Evolutionary conservation across 2,797 vertebrate genomes (phyloP).

Genomic region (Poecilia gillii): DNA sequence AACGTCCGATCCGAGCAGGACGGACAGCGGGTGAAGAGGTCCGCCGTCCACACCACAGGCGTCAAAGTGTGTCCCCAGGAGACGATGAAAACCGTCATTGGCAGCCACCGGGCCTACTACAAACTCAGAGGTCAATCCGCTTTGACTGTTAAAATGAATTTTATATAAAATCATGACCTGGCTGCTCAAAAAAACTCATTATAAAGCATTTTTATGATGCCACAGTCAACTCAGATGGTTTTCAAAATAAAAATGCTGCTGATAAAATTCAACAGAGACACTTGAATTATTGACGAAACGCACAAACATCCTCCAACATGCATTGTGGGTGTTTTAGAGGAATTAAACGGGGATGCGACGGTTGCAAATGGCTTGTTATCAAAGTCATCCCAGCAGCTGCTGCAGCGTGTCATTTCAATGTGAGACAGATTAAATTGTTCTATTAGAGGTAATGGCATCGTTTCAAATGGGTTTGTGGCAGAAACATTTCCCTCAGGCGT

Average conservation of each 20-base stretch:
- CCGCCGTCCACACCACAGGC: slow-evolving; percentile 83
- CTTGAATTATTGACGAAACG: neutral
- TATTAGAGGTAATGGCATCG: slow-evolving; percentile 44
- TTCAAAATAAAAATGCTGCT: neutral
- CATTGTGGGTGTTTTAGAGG: slow-evolving; percentile 21
- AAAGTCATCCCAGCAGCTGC: slow-evolving; percentile 43
- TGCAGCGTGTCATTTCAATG: slow-evolving; percentile 35
- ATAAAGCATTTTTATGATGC: neutral
- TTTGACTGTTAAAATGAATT: slow-evolving; percentile 26
- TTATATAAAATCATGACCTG: neutral
- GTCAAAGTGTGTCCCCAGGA: slow-evolving; percentile 93
- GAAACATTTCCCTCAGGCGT: slow-evolving; percentile 62
- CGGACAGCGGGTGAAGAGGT: slow-evolving; percentile 86
- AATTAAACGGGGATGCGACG: slow-evolving; percentile 7
- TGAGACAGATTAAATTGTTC: slow-evolving; percentile 50
- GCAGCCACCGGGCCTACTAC: slow-evolving; percentile 92
- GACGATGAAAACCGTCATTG: slow-evolving; percentile 87
- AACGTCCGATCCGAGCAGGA: slow-evolving; percentile 76
- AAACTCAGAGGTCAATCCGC: slow-evolving; percentile 85
- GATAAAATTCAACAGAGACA: neutral
- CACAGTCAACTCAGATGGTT: neutral
- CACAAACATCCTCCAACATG: slow-evolving; percentile 16
- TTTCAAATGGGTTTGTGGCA: slow-evolving; percentile 48
- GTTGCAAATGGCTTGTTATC: slow-evolving; percentile 19
- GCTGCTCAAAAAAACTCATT: neutral